Conservation (phyloP, 2,797 vertebrate species). For the Nyctalus aviator region DNA sequence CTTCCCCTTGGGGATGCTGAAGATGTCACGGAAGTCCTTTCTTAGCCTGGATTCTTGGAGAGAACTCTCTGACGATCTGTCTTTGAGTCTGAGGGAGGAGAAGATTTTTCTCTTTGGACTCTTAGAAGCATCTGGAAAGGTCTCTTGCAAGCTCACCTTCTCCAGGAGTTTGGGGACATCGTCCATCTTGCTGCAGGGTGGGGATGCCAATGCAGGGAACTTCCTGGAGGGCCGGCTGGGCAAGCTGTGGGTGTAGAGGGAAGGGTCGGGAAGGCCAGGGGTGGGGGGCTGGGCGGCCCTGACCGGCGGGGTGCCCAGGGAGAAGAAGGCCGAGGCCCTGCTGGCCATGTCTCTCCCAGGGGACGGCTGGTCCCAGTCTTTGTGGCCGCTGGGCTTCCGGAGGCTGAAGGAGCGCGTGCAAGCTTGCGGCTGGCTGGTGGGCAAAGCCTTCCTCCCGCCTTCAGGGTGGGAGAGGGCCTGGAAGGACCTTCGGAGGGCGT, state of each 20-base stretch:
- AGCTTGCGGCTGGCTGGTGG: conserved; percentile 64
- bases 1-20: conserved; percentile 86
- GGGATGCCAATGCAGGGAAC: not conserved
- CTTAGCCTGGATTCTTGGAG: conserved; percentile 68
- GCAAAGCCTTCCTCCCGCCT: conserved; percentile 75
- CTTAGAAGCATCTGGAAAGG: conserved; percentile 55
- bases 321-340: conserved; percentile 60
- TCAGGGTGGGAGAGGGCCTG: conserved; percentile 76
- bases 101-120: conserved; percentile 85
- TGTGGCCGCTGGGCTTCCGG: conserved; percentile 72
- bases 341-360: not conserved
- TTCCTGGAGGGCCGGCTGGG: conserved; percentile 51
- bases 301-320: not conserved
- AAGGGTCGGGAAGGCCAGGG: not conserved
- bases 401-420: conserved; percentile 68
- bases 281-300: not conserved
- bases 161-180: conserved; percentile 88
- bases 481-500: conserved; percentile 83
- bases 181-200: conserved; percentile 77
- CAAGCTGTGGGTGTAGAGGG: conserved; percentile 65
- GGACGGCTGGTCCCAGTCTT: conserved; percentile 45
- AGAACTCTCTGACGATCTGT: conserved; percentile 66
- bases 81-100: conserved; percentile 90
- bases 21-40: conserved; percentile 86
- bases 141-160: conserved; percentile 87